Base-by-base conservation (phyloP, 2,113 vertebrate genomes). In the Serilophus lunatus region DNA sequence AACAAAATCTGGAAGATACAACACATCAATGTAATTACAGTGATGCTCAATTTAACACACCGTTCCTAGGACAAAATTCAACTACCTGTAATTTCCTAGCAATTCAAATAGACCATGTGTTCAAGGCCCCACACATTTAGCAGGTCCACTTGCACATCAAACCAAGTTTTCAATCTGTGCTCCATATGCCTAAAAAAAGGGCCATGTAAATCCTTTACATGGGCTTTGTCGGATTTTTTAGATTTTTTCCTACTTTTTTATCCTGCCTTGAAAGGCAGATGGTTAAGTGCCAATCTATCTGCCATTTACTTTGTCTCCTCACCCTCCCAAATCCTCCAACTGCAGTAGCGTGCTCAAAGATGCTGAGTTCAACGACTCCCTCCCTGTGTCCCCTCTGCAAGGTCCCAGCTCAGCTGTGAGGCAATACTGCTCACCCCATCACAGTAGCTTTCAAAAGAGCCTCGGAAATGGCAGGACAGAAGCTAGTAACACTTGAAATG, bases 331-430 rank as follows among this genome's bases (percentile, higher is more conserved):
- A 54, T 44, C 24, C 50, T 87, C 45, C 12, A 60, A 23, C 9
- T 0, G 2, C 47, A 66, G 35, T 0, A 65, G 28, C 0, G 0
- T 19, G 31, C 23, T 78, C 9, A 66, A 50, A 13, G 26, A 54
- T 19, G 8, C 5, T 4, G 9, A 79, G 8, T 18, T 59, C 44
- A 64, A 44, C 1, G 3, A 36, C 45, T 35, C 28, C 15, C 7
- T 66, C 26, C 9, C 13, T 26, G 17, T 1, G 1, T 6, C 42
- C 40, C 31, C 50, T 65, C 50, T 40, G 40, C 31, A 72, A 28
- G 23, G 15, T 85, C 35, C 35, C 49, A 49, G 2, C 22, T 59
- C 59, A 85, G 16, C 36, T 42, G 31, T 12, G 8, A 1, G 0
- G 14, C 0, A 3, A 9, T 54, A 66, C 25, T 7, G 22, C 18